Evolutionary conservation across 2,113 vertebrate genomes (phyloP), one percentile per base, ranked within the genome.

Genomic region (Pantherophis guttatus): DNA sequence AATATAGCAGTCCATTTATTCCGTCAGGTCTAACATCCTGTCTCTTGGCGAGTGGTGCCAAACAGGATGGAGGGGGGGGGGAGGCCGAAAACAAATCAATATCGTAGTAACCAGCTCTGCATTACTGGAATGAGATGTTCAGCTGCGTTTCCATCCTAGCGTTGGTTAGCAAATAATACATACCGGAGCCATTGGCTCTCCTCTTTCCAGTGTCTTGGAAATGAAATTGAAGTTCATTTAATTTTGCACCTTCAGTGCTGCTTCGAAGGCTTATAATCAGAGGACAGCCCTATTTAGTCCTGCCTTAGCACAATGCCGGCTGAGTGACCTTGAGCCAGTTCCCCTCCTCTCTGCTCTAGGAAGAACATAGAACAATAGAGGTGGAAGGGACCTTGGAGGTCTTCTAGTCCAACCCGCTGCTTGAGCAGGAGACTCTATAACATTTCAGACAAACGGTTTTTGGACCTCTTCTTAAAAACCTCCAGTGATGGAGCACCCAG

Each of bases 1-100:
- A 93, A 93, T 90, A 93, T 62, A 86, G 92, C 57, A 81, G 44
- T 44, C 92, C 88, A 62, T 93, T 93, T 90, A 93, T 93, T 90
- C 88, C 75, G 19, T 90, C 88, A 90, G 90, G 55, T 90, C 75
- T 50, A 93, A 57, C 92, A 86, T 93, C 92, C 75, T 90, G 75
- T 86, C 92, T 93, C 88, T 81, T 86, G 92, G 92, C 23, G 23
- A 86, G 75, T 53, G 88, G 55, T 62, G 75, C 92, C 92, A 90
- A 90, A 86, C 88, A 65, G 86, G 92, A 90, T 33, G 88, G 70
- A 86, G 65, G 26, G 4, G 5, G 2, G 12, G 24, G 21, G 12
- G 39, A n/a, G 75, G 88, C 62, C 90, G 86, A 93, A 86, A 93
- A 48, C 88, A 53, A 93, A 93, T 93, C 92, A 21, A 93, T 93